Conservation (phyloP, 2,797 vertebrate species). For the Nyctalus aviator region DNA sequence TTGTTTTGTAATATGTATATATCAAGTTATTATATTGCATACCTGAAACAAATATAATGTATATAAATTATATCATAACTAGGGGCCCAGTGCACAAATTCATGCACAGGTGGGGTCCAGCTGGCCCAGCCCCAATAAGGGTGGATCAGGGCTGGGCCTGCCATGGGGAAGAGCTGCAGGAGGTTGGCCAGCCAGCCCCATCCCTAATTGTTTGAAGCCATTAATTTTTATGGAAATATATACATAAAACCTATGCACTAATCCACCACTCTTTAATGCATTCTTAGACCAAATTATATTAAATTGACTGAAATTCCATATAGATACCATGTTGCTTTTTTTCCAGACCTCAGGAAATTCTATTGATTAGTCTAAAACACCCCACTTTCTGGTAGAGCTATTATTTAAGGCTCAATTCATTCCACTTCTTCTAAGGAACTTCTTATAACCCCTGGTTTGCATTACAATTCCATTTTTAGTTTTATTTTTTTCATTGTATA, state of each 20-base stretch:
- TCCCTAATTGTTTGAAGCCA: not conserved
- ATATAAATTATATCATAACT: not conserved
- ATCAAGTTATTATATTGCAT: not conserved
- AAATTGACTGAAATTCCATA: not conserved
- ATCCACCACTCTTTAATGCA: not conserved
- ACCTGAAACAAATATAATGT: not conserved
- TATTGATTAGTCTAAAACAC: not conserved
- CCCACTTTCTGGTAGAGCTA: accelerated
- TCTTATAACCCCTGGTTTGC: not conserved
- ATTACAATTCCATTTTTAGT: not conserved
- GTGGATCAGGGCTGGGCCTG: too few relatives aligned
- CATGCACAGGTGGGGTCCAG: too few relatives aligned
- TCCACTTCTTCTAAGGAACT: not conserved
- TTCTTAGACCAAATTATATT: not conserved
- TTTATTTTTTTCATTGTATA: not conserved
- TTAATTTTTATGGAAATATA: too few relatives aligned
- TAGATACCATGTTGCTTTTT: not conserved
- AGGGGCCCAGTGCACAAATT: too few relatives aligned
- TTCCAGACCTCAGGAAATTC: not conserved
- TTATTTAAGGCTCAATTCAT: not conserved
- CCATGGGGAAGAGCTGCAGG: too few relatives aligned
- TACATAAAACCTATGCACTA: not conserved
- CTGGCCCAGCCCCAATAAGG: too few relatives aligned
- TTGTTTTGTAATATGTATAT: not conserved
- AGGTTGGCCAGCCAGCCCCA: too few relatives aligned